A percentile compares a stretch with the other conserved stretches of the same genome.
These are phyloP conservation scores for Lacanobia oleracea DNA, from an alignment of 2,888 invertebrate species.

Conservation along the genomic window DNA sequence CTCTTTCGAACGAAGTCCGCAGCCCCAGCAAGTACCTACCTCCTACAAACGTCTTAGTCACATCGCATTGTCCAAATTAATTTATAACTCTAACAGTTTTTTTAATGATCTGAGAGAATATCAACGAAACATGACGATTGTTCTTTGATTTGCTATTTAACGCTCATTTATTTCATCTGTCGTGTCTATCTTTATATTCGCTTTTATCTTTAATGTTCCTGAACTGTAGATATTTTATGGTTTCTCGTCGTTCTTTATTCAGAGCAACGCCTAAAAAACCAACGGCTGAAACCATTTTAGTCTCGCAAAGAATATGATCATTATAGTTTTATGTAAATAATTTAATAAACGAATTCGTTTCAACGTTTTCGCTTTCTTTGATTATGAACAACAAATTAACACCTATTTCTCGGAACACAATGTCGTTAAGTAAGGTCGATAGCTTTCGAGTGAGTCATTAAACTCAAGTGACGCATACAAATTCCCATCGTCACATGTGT, in stretches of 20 bases:
- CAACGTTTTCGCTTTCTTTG: conserved; percentile 16
- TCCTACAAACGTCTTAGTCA: neutral
- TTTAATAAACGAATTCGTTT: neutral
- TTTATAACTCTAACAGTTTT: conserved; percentile 4
- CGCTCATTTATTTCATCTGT: too few species aligned
- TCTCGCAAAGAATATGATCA: neutral
- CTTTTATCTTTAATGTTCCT: conserved; percentile 22
- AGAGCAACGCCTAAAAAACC: neutral
- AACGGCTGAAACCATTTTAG: neutral
- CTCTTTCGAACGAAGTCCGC: too few species aligned
- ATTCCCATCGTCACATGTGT: conserved; percentile 38
- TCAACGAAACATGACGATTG: conserved; percentile 12
- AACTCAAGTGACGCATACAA: conserved; percentile 51
- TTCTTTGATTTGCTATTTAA: conserved; percentile 15
- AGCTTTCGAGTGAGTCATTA: conserved; percentile 49
- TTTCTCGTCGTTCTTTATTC: neutral
- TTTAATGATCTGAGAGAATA: conserved; percentile 15
- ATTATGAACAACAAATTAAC: neutral
- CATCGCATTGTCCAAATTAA: conserved; percentile 9
- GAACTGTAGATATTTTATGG: neutral
- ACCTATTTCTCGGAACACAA: conserved; percentile 26
- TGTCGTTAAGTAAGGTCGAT: conserved; percentile 50
- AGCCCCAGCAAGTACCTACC: neutral
- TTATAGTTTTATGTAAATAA: neutral
- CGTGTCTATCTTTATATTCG: neutral